Evolutionary conservation across 23 tunicate species (phyloP).

Genomic region (Pegea sp.): DNA sequence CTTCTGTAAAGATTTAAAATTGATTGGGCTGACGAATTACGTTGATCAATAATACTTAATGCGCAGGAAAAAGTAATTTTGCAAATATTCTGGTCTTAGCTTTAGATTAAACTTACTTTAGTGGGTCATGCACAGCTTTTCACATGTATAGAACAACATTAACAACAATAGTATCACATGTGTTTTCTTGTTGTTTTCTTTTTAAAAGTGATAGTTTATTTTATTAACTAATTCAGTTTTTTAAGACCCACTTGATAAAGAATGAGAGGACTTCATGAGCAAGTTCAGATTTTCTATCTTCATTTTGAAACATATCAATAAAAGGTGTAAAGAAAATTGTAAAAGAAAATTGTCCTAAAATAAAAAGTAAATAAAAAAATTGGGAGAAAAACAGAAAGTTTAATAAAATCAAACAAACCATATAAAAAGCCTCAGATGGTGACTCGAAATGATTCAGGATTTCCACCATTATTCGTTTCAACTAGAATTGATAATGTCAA

Average conservation of each 20-base stretch:
- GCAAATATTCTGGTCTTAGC: neutral
- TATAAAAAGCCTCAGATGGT: neutral
- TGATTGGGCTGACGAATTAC: slow-evolving; percentile 26
- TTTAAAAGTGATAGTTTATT: neutral
- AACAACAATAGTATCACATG: slow-evolving; percentile 50
- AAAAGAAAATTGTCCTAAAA: neutral
- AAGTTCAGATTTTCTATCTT: slow-evolving; percentile 2
- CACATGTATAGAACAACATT: slow-evolving; percentile 64
- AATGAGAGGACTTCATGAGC: too few relatives aligned
- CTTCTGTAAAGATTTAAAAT: slow-evolving; percentile 39
- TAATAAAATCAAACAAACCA: neutral
- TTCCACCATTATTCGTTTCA: too few relatives aligned
- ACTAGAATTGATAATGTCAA: too few relatives aligned
- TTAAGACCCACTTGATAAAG: neutral
- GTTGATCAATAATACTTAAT: slow-evolving; percentile 29
- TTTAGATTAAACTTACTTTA: slow-evolving; percentile 16
- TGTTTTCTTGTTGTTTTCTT: slow-evolving; percentile 1
- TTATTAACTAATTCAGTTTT: neutral
- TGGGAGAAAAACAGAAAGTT: neutral
- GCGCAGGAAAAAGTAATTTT: slow-evolving; percentile 15
- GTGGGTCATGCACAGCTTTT: slow-evolving; percentile 55
- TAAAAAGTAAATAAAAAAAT: neutral
- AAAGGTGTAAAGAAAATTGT: slow-evolving; percentile 1
- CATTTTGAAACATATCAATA: slow-evolving; percentile 14
- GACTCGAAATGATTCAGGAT: too few relatives aligned